phyloP scores from a whole-genome alignment of 2,113 vertebrate species.

The Nyctereutes procyonoides region DNA sequence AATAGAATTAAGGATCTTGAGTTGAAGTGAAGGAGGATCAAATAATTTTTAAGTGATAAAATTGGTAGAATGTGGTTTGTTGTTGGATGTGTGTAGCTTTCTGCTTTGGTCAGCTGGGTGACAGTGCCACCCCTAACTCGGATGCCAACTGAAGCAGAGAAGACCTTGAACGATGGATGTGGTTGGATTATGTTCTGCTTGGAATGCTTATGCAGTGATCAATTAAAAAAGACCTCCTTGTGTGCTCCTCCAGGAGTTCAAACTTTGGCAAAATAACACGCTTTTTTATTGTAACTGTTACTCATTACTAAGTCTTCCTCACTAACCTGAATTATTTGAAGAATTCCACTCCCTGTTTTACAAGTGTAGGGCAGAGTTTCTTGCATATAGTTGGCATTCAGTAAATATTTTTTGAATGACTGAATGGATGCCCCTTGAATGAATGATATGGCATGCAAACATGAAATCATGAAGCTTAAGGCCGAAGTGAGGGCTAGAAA shows the following conservation, averaged over 20 bases:
- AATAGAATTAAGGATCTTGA: not conserved
- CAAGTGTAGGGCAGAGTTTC: not conserved
- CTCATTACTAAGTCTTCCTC: not conserved
- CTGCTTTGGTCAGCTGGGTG: not conserved
- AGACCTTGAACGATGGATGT: not conserved
- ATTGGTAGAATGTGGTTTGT: not conserved
- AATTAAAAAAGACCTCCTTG: no score
- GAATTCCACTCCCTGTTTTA: not conserved
- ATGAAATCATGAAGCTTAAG: not conserved
- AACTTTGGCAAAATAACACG: no score
- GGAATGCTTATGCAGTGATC: not conserved
- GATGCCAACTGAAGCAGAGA: not conserved
- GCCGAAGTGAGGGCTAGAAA: not conserved
- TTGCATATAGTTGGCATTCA: not conserved
- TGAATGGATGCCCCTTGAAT: not conserved
- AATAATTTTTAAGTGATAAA: not conserved
- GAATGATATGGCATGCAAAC: not conserved
- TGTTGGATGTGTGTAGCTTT: not conserved
- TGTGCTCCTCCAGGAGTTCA: not conserved
- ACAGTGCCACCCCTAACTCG: not conserved
- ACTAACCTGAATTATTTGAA: not conserved
- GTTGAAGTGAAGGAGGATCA: not conserved
- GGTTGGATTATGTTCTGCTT: not conserved
- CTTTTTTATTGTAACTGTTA: not conserved
- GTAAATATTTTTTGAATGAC: not conserved